These are phyloP conservation scores for Margarornis squamiger DNA, from an alignment of 2,797 vertebrate species.

Conservation along the genomic window DNA sequence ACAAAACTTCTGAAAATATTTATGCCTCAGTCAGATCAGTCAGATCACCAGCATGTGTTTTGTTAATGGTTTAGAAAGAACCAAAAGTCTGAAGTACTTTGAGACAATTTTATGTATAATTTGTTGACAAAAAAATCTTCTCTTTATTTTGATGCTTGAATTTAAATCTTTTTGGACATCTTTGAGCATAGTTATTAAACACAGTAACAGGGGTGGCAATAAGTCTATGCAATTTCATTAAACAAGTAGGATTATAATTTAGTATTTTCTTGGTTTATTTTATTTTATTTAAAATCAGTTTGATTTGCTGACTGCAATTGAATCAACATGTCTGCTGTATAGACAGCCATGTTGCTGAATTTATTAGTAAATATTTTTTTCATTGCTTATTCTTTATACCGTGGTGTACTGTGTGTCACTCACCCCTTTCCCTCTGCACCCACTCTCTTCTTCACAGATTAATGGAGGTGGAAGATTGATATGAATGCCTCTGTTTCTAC, in stretches of 20 bases:
- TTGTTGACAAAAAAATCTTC: neutral
- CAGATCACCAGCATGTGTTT: neutral
- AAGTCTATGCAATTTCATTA: neutral
- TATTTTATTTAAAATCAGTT: neutral
- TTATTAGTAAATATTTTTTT: neutral
- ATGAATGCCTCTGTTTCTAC: neutral
- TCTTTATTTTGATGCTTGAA: neutral
- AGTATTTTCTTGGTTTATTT: neutral
- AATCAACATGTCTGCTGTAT: neutral
- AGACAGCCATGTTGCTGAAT: neutral
- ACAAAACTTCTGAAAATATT: neutral
- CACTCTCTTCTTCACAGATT: neutral
- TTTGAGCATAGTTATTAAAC: neutral
- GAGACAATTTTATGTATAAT: neutral
- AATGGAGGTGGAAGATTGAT: neutral
- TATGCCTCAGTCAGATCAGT: neutral
- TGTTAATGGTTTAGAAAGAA: neutral
- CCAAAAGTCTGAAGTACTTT: neutral
- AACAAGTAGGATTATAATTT: neutral
- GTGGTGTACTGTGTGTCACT: neutral
- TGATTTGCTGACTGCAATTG: neutral
- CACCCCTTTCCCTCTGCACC: neutral
- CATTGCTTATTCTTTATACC: neutral
- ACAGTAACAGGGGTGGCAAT: neutral
- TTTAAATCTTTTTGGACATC: neutral